Base-by-base conservation (phyloP, 2,797 vertebrate species). In the Pogonophryne albipinna region DNA sequence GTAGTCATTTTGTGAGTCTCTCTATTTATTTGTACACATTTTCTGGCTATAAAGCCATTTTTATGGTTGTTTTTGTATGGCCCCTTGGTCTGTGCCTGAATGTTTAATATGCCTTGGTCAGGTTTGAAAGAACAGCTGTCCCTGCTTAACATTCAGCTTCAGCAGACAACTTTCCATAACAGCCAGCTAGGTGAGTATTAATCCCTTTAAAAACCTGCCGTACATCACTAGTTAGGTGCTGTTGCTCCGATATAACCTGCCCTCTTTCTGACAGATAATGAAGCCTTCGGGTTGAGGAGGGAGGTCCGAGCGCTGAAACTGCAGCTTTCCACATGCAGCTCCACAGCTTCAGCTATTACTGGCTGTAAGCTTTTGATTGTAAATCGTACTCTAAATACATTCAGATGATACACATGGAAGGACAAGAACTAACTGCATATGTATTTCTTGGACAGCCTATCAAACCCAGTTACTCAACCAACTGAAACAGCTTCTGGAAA, bases 371-470 rank as follows among this genome's bases (percentile, higher is more conserved):
- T 4, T 42, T 41, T 15, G 0, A 38, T 23, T 15, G 3, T 34
- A 52, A 62, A 34, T n/a, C n/a, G n/a, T n/a, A n/a, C n/a, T n/a
- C 2, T 4, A 17, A 34, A 47, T 6, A 34, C 23, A 19, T 20
- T 16, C 17, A 53, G 11, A 13, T 7, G 13, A 52, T 44, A 41
- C 0, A 49, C 20, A 19, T n/a, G 16, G 10, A 17, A 20, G 15
- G 2, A 11, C 17, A 20, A 3, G 2, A 53, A 51, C 10, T 38
- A 55, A 62, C 34, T 16, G 69, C 51, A 16, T 23, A 4, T 79
- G 59, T 59, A 1, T 68, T 72, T 76, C 53, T 15, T 66, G 20
- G 17, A 41, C 86, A 91, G 91, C 67, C 0, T 71, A 80, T 74
- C 74, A 77, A 68, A 38, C 3, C 46, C 76, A 89, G 13, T 20